Evolutionary conservation across 2,113 vertebrate genomes (phyloP).

Genomic region (Albula glossodonta): DNA sequence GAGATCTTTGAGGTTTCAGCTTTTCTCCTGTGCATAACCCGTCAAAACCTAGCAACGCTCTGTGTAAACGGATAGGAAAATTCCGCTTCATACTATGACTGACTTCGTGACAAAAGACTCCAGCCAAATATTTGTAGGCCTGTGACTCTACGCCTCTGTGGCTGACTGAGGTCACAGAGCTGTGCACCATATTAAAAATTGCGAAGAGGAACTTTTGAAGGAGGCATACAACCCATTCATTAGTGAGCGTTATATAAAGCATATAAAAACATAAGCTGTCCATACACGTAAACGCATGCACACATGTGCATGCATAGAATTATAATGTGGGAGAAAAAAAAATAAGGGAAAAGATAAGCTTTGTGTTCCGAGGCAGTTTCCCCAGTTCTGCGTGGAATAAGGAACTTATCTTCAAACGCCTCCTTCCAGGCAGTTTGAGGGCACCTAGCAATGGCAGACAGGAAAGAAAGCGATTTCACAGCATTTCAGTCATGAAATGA

Average conservation of each 20-base stretch:
- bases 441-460: constrained; percentile 27
- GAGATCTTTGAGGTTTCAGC: constrained; percentile 16
- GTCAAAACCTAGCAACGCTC: constrained; percentile 30
- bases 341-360: background rate
- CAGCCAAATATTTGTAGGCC: constrained; percentile 34
- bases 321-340: background rate
- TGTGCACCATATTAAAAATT: background rate
- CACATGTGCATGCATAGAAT: background rate
- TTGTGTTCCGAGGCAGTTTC: background rate
- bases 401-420: constrained; percentile 22
- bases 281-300: background rate
- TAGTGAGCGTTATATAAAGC: background rate
- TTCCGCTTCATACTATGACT: constrained; percentile 45
- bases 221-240: background rate
- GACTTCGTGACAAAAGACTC: constrained; percentile 20
- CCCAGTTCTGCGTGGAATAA: background rate
- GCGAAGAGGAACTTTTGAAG: background rate
- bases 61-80: constrained; percentile 43
- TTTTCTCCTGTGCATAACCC: constrained; percentile 15
- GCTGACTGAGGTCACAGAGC: background rate
- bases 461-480: constrained; percentile 31
- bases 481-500: constrained; percentile 35
- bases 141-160: constrained; percentile 17
- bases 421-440: constrained; percentile 14
- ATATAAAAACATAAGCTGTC: background rate